A percentile compares a stretch with the other conserved stretches of the same genome.
phyloP scores from a whole-genome alignment of 2,888 invertebrate species.

The Cataglyphis livida region DNA sequence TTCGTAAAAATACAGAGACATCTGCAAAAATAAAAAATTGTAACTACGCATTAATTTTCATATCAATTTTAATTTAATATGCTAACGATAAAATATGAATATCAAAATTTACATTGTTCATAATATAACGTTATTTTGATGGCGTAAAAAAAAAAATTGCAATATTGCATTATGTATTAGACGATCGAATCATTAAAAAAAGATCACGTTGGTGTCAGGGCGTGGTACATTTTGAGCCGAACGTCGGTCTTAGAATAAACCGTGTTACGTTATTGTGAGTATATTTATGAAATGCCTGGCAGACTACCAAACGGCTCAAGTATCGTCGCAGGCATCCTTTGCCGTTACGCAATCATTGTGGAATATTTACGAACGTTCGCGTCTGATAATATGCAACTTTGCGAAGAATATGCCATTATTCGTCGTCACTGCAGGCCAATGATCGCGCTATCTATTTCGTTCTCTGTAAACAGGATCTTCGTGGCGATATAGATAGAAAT shows the following conservation, averaged over 20 bases:
- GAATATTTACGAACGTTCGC: slow-evolving; percentile 37
- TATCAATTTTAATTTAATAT: background rate
- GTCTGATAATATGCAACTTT: background rate
- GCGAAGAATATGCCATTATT: background rate
- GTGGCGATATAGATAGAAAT: slow-evolving; percentile 35
- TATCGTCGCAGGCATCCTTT: slow-evolving; percentile 42
- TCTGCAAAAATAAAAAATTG: background rate
- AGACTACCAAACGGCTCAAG: slow-evolving; percentile 65
- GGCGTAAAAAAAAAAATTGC: background rate
- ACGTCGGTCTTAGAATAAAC: slow-evolving; percentile 71
- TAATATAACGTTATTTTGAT: background rate
- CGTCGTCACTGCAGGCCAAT: slow-evolving; percentile 30
- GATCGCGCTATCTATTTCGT: slow-evolving; percentile 37
- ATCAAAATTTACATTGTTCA: background rate
- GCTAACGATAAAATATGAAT: background rate
- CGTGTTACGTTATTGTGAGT: slow-evolving; percentile 71
- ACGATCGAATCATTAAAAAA: slow-evolving; percentile 41
- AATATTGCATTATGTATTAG: slow-evolving; percentile 35
- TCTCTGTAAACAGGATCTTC: slow-evolving; percentile 31
- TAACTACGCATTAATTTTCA: background rate
- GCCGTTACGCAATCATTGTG: slow-evolving; percentile 33
- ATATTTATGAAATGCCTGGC: slow-evolving; percentile 74
- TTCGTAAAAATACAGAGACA: background rate
- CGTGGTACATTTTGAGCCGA: slow-evolving; percentile 52
- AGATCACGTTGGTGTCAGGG: slow-evolving; percentile 45